Percentiles rank a stretch among this genome's conserved stretches.
These are phyloP conservation scores for Saturnia japonica DNA, from an alignment of 2,888 invertebrate species.

Conservation along the genomic window DNA sequence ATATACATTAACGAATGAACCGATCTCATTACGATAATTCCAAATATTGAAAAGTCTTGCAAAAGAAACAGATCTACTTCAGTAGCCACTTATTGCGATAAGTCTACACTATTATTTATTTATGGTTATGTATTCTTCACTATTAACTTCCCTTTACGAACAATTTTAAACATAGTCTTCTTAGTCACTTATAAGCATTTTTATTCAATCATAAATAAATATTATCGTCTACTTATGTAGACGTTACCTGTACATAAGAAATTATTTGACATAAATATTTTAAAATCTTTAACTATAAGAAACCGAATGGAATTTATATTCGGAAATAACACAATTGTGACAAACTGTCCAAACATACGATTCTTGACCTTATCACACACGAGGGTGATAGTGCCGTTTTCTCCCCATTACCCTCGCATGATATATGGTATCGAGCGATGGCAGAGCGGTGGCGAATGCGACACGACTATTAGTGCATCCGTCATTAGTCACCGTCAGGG, in stretches of 20 bases:
- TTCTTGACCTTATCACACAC: slow-evolving; percentile 72
- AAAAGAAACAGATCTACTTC: too few relatives aligned
- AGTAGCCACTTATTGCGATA: too few relatives aligned
- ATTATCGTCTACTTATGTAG: neutral
- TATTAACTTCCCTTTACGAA: neutral
- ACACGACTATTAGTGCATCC: slow-evolving; percentile 82
- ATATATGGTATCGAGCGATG: slow-evolving; percentile 57
- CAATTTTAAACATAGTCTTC: neutral
- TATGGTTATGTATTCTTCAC: neutral
- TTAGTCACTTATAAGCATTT: too few relatives aligned
- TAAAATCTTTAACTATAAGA: slow-evolving; percentile 14
- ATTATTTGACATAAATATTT: neutral
- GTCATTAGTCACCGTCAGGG: slow-evolving; percentile 80
- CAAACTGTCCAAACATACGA: slow-evolving; percentile 60
- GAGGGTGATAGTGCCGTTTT: slow-evolving; percentile 70
- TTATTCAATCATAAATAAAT: too few relatives aligned
- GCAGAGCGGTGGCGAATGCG: slow-evolving; percentile 57
- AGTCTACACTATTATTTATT: too few relatives aligned
- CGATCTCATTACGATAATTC: neutral
- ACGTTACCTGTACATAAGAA: too few relatives aligned
- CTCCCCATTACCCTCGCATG: slow-evolving; percentile 75
- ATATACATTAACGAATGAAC: neutral
- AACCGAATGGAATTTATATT: slow-evolving; percentile 14
- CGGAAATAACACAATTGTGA: slow-evolving; percentile 20
- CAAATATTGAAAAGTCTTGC: neutral